Percentiles rank a stretch among this genome's conserved stretches.
Conservation (phyloP, 2,113 vertebrate genomes). For the Tetrax tetrax region DNA sequence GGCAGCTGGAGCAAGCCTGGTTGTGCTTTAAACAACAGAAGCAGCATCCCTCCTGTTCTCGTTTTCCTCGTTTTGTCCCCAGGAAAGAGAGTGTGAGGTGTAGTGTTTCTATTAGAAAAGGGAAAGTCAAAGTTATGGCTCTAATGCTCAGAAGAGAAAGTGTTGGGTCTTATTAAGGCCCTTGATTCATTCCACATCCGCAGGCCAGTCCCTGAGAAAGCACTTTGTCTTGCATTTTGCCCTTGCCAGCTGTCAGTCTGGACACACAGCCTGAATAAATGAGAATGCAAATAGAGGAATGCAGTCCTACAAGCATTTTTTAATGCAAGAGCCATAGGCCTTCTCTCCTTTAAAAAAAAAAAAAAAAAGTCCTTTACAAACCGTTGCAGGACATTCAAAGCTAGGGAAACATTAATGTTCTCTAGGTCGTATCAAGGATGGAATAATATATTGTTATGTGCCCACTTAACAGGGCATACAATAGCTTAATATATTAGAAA, state of each 20-base stretch:
- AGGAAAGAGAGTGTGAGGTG: neutral
- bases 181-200: neutral
- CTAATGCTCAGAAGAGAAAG: neutral
- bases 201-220: neutral
- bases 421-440: neutral
- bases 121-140: neutral
- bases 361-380: neutral
- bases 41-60: neutral
- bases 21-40: neutral
- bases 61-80: neutral
- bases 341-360: neutral
- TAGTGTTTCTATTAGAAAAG: neutral
- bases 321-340: neutral
- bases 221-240: neutral
- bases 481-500: neutral
- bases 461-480: neutral
- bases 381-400: neutral
- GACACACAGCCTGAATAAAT: neutral
- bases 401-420: neutral
- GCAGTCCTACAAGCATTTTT: neutral
- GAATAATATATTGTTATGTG: neutral
- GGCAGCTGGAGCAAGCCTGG: neutral
- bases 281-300: neutral
- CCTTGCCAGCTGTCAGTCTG: conserved; percentile 38
- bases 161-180: neutral